Conservation (phyloP, 2,113 vertebrate species). For the Corydoras sp. region DNA sequence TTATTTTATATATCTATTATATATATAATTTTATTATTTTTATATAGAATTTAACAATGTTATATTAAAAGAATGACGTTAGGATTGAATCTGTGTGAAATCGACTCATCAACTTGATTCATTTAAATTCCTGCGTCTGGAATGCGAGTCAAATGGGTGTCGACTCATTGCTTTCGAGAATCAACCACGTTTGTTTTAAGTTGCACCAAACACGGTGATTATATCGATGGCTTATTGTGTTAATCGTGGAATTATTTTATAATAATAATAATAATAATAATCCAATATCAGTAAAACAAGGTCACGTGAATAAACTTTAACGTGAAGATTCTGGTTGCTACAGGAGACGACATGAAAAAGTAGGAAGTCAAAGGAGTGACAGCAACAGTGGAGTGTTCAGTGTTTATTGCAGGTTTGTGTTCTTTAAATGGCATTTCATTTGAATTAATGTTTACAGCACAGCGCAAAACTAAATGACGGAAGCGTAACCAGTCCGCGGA, state of each 20-base stretch:
- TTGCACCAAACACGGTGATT: background rate
- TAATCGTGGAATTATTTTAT: no score
- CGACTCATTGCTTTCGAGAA: background rate
- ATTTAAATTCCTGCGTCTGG: background rate
- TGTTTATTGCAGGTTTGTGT: background rate
- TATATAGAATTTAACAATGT: no score
- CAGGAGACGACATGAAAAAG: constrained; percentile 45
- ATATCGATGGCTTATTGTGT: no score
- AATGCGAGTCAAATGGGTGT: background rate
- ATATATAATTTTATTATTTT: no score
- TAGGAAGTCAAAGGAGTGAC: constrained; percentile 57
- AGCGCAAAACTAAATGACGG: background rate
- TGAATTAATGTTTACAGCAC: background rate
- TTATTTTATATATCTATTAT: background rate
- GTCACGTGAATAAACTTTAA: constrained; percentile 57
- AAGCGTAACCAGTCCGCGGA: background rate
- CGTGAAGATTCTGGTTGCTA: constrained; percentile 50
- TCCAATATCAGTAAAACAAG: no score
- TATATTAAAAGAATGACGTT: background rate
- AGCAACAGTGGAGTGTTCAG: constrained; percentile 1
- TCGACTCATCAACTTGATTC: background rate
- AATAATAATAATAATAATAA: no score
- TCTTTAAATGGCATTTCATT: background rate
- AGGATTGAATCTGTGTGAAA: background rate
- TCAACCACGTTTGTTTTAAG: background rate